Evolutionary conservation across 2,888 invertebrate genomes (phyloP), one percentile per base, ranked within the genome.

Genomic region (Brachylomia viminalis): DNA sequence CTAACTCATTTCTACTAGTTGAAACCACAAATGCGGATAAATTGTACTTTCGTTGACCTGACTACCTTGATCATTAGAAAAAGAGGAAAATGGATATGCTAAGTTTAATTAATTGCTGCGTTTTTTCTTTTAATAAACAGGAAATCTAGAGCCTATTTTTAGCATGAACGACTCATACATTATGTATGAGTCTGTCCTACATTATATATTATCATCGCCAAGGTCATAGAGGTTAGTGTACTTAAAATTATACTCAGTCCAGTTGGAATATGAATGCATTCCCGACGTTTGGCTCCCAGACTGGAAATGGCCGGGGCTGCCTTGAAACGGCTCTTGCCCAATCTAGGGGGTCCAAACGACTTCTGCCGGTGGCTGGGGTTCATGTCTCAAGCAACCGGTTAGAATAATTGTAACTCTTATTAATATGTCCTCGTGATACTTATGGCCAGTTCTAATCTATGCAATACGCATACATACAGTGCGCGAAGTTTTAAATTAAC

Each of bases 361-460:
- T n/a, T n/a, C n/a, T n/a, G n/a, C n/a, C n/a, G n/a, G n/a, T n/a
- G n/a, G n/a, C n/a, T n/a, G 20, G 45, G 38, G 74, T 45, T 58
- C 71, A 42, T 62, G 38, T 59, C 42, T 64, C 33, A 56, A 52
- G 58, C 15, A 54, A 71, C 52, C 52, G 23, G 47, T 67, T 71
- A 27, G 2, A 65, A 30, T 75, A 52, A n/a, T 61, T 52, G 5
- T 75, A 42, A 66, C 17, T 64, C 20, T 81, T 64, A 78, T 52
- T 73, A 56, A 33, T 59, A 45, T 33, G 49, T 27, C 84, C 80
- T 79, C 67, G 84, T 81, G 38, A 73, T 47, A 84, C 61, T 65
- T 84, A 62, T 30, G 42, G 17, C 62, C 30, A 62, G 20, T 17
- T 45, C 27, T 70, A 70, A 45, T 45, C 42, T 62, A 52, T 78